Evolutionary conservation across 2,113 vertebrate genomes (phyloP), one percentile per base, ranked within the genome.

Genomic region (Chelonoidis abingdonii): DNA sequence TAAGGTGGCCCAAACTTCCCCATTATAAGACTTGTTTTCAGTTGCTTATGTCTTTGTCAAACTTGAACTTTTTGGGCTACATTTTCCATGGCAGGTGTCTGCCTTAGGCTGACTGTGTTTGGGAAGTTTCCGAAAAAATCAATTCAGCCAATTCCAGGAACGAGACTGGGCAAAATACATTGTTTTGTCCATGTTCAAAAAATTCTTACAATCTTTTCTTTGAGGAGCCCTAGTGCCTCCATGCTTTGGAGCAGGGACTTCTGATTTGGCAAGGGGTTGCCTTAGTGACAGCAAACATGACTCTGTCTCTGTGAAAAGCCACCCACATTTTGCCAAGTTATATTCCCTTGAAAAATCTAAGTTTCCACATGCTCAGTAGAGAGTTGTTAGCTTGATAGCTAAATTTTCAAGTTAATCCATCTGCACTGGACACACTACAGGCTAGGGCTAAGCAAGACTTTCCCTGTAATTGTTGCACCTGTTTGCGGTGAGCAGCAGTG

Each of bases 391-490:
- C 31, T 52, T 90, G 41, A 24, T 56, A 24, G 27, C 8, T 89
- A 29, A n/a, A 69, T 41, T 84, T 84, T 19, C 54, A 17, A 29
- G 13, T 80, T 86, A 38, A 75, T 82, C 35, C 35, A n/a, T 38
- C 17, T 38, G 65, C 65, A 21, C 21, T 83, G 41, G 25, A 5
- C 31, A 3, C 54, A 35, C 21, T 25, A 21, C 53, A 76, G 44
- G n/a, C 87, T 72, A 72, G 3, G 5, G 8, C 3, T 29, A 1
- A 0, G 0, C 8, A 53, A 31, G 8, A 24, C 52, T 81, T 88
- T 91, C 38, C 29, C 5, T 11, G 19, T 24, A 79, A 65, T 44
- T 84, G 41, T 44, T 49, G 41, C 27, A 29, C 10, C 16, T 21
- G 11, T 35, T 8, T 88, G 62, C 10, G 35, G 69, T 1, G 17